phyloP scores from a whole-genome alignment of 2,113 vertebrate genomes.

The Dipodomys spectabilis region DNA sequence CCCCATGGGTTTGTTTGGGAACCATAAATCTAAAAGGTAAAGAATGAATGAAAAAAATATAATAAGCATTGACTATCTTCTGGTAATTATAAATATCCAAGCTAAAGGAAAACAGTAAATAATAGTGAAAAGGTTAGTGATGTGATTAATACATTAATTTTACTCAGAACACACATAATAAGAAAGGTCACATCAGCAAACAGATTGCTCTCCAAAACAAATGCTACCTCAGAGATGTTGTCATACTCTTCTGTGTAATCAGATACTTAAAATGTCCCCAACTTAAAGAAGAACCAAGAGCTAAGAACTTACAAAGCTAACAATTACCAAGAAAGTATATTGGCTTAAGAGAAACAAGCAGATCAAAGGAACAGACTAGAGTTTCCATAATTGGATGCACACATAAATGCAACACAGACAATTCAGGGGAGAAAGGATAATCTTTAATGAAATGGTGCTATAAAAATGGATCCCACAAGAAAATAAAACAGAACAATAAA shows the following conservation, averaged over 20 bases:
- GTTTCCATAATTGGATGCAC: not conserved
- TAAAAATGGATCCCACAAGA: not conserved
- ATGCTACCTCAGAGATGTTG: conserved; percentile 37
- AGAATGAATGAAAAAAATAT: conserved; percentile 53
- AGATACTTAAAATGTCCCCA: conserved; percentile 32
- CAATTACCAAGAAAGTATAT: not conserved
- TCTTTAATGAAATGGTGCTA: not conserved
- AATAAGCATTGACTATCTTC: conserved; percentile 39
- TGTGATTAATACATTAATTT: conserved; percentile 17
- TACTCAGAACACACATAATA: not conserved
- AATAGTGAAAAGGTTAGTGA: conserved; percentile 29
- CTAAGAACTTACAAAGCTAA: conserved; percentile 35
- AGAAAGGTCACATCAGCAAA: not conserved
- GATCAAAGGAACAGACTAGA: conserved; percentile 17
- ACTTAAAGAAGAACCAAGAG: conserved; percentile 31
- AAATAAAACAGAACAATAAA: not conserved
- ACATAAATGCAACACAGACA: conserved; percentile 6
- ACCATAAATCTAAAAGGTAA: not conserved
- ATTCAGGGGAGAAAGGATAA: not conserved
- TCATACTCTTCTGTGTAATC: not conserved
- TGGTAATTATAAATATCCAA: conserved; percentile 42
- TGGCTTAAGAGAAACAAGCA: not conserved
- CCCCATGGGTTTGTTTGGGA: not conserved
- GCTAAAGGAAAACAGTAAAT: conserved; percentile 49
- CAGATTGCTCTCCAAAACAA: conserved; percentile 32